phyloP scores from a whole-genome alignment of 2,797 vertebrate genomes.

The Sebastes minor region DNA sequence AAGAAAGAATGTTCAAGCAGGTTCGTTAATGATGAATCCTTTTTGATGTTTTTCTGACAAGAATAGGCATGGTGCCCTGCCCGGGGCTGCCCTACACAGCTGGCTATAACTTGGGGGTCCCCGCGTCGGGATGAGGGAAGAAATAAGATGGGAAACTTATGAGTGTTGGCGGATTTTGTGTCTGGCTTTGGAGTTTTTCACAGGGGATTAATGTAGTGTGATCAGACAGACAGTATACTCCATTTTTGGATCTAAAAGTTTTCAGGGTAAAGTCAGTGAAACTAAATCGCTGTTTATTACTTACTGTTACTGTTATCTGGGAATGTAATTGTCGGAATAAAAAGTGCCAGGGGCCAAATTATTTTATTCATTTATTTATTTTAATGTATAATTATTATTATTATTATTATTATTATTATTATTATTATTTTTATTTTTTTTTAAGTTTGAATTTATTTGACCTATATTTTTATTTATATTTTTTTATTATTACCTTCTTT shows the following conservation, averaged over 20 bases:
- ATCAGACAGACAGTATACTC: neutral
- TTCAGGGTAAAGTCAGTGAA: neutral
- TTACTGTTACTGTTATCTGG: neutral
- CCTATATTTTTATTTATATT: neutral
- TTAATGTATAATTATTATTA: neutral
- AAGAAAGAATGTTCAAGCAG: constrained; percentile 42
- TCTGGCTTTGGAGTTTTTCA: constrained; percentile 33
- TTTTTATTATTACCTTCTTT: neutral
- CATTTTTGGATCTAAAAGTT: neutral
- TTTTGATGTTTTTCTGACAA: constrained; percentile 52
- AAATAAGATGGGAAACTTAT: neutral
- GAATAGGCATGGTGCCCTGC: constrained; percentile 2
- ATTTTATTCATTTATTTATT: neutral
- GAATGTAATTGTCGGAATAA: neutral
- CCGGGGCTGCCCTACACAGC: constrained; percentile 20
- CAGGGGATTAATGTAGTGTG: neutral
- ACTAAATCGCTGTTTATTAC: neutral
- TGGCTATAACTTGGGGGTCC: constrained; percentile 2
- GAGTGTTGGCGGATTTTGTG: constrained; percentile 1
- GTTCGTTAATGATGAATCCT: constrained; percentile 48
- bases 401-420: too few species aligned
- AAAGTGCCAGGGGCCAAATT: neutral
- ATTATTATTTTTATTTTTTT: neutral
- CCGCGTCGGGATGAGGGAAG: neutral
- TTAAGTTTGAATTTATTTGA: neutral